These are phyloP conservation scores for Scaptomyza cyrtandrae DNA, from an alignment of 2,888 invertebrate species.

Conservation along the genomic window DNA sequence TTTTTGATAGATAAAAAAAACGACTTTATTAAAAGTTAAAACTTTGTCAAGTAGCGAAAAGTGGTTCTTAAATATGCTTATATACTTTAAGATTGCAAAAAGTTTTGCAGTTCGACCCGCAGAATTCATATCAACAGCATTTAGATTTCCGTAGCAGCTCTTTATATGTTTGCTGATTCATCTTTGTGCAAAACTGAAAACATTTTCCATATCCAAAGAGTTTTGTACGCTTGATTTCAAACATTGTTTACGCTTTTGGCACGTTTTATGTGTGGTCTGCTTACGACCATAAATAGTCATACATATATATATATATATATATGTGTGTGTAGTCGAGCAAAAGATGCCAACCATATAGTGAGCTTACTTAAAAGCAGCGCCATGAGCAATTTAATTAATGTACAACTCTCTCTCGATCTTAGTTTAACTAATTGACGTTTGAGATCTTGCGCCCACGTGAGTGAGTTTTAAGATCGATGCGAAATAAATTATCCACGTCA, in stretches of 20 bases:
- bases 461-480: constrained; percentile 47
- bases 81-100: too few relatives aligned
- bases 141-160: background rate
- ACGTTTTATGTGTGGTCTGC: constrained; percentile 36
- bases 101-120: background rate
- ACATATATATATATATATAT: background rate
- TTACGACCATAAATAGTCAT: constrained; percentile 13
- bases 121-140: constrained; percentile 3
- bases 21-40: too few relatives aligned
- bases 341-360: background rate
- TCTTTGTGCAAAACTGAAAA: background rate
- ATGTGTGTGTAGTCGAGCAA: too few relatives aligned
- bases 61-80: too few relatives aligned
- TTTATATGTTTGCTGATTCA: constrained; percentile 18
- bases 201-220: constrained; percentile 29
- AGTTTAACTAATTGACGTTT: constrained; percentile 18
- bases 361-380: constrained; percentile 2
- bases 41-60: too few relatives aligned
- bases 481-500: constrained; percentile 65
- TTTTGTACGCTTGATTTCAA: constrained; percentile 29
- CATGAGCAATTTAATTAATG: constrained; percentile 19
- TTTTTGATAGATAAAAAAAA: background rate
- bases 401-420: constrained; percentile 10
- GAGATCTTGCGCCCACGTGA: constrained; percentile 38
- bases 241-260: constrained; percentile 37